Percentiles rank a stretch among this genome's conserved stretches.
These are phyloP conservation scores for Pygoscelis antarcticus DNA, from an alignment of 2,113 vertebrate species.

Conservation along the genomic window DNA sequence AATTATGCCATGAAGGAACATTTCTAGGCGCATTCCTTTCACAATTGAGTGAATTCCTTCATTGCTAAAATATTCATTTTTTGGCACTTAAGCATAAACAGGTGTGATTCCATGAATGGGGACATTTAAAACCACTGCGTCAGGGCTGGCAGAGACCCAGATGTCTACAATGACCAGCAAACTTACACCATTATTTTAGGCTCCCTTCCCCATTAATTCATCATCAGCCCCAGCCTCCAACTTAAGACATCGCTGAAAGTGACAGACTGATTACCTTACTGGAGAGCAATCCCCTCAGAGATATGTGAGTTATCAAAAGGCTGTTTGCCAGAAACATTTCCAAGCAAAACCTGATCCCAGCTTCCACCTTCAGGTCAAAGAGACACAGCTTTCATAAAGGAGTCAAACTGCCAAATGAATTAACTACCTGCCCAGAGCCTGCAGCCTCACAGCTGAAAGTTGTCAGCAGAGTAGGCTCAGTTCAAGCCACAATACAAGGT, in stretches of 20 bases:
- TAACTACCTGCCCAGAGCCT: neutral
- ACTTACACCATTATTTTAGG: neutral
- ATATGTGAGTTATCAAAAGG: neutral
- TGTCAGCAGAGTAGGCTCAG: neutral
- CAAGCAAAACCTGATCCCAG: neutral
- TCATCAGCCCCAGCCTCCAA: neutral
- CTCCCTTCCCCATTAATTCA: neutral
- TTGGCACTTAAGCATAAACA: slow-evolving; percentile 29
- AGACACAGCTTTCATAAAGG: neutral
- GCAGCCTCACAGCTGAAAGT: neutral
- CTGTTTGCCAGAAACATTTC: neutral
- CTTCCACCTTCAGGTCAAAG: neutral
- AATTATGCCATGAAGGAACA: neutral
- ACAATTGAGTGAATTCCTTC: slow-evolving; percentile 27
- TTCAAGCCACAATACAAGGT: neutral
- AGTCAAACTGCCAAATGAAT: neutral
- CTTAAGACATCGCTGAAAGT: neutral
- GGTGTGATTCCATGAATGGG: slow-evolving; percentile 36
- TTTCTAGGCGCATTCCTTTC: slow-evolving; percentile 29
- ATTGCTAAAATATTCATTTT: slow-evolving; percentile 32
- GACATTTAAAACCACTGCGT: slow-evolving; percentile 25
- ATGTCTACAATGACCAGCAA: neutral
- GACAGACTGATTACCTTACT: neutral
- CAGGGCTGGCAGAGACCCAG: neutral
- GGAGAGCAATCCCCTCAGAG: neutral